Base-by-base conservation (phyloP, 2,113 vertebrate genomes). In the Struthidea cinerea region DNA sequence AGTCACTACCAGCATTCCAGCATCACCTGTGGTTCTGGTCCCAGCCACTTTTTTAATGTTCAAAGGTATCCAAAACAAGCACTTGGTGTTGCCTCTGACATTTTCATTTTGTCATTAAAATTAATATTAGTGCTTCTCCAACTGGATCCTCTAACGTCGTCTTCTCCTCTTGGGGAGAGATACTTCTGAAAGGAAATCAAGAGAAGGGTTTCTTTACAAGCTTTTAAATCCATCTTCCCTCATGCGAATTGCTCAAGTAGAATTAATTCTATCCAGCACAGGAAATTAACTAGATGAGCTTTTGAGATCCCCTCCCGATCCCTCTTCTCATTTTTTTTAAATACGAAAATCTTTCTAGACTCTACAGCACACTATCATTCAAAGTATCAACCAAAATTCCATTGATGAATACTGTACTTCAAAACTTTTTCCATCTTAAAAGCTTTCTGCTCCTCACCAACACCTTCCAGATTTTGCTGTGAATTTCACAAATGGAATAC, bases 161-260 rank as follows among this genome's bases (percentile, higher is more conserved):
- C 96, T 96, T 96, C 93, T 98, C 87, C 65, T 98, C 93, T 97
- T 98, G 56, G 87, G 69, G n/a, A 76, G 55, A 52, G 91, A 57
- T 4, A 80, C 83, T 77, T 96, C 98, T 98, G 93, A 96, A 98
- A 97, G 56, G 55, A 97, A 85, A 97, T 50, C 94, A 20, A 87
- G 35, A 97, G 68, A 85, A 30, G 4, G 7, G 11, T 2, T 4
- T 23, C 91, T 69, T 86, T 73, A 74, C 20, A 90, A 61, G 63
- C 42, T 87, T 90, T 85, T 84, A 89, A 55, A 83, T 37, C 23
- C n/a, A 69, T n/a, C 32, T 90, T 84, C 47, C 56, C n/a, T 65
- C 15, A 11, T 13, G 24, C 21, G 42, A 89, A 42, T 6, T 5
- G 63, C 33, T 74, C 33, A 92, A 52, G 30, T 28, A 84, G 33